These are phyloP conservation scores for Tauraco erythrolophus DNA, from an alignment of 2,113 vertebrate genomes.

Conservation along the genomic window DNA sequence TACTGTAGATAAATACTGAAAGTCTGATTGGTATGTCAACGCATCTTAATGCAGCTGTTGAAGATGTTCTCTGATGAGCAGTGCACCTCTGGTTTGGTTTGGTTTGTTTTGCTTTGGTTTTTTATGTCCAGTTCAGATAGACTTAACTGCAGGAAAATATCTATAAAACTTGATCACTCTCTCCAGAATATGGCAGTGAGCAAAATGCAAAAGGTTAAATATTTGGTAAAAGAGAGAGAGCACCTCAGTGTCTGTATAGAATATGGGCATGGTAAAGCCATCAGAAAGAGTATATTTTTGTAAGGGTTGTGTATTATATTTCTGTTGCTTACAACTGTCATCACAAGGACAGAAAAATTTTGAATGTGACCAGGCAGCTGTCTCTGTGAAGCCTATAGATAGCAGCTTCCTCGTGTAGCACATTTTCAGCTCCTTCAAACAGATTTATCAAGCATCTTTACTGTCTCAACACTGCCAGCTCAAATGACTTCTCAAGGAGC, in stretches of 20 bases:
- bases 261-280: background rate
- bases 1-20: background rate
- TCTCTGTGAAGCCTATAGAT: slow-evolving; percentile 53
- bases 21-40: background rate
- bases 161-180: background rate
- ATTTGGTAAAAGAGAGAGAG: background rate
- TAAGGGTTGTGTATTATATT: background rate
- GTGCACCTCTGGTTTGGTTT: background rate
- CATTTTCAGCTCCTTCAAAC: slow-evolving; percentile 62
- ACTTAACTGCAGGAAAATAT: background rate
- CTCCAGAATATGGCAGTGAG: background rate
- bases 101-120: background rate
- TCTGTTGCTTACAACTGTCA: slow-evolving; percentile 40
- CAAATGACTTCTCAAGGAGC: slow-evolving; percentile 60
- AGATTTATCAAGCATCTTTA: slow-evolving; percentile 63
- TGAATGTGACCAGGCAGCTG: slow-evolving; percentile 51
- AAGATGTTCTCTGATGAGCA: background rate
- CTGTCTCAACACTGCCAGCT: slow-evolving; percentile 60
- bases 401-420: slow-evolving; percentile 59
- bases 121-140: background rate
- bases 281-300: background rate
- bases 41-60: background rate
- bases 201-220: background rate
- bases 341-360: slow-evolving; percentile 33
- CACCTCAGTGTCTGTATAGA: background rate